Conservation (phyloP, 2,797 vertebrate genomes). For the Nannoperca obscura region DNA sequence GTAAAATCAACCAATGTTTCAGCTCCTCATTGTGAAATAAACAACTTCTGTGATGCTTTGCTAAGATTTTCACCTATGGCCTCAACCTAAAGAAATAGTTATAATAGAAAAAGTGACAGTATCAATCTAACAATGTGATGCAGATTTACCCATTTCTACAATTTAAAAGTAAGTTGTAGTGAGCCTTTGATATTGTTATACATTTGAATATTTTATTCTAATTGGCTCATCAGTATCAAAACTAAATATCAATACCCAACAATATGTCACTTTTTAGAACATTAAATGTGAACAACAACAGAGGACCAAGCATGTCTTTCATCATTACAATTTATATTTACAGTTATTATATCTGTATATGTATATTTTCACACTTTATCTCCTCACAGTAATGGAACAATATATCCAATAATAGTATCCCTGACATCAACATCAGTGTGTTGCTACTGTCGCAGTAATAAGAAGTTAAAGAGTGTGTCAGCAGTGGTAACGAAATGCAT, state of each 20-base stretch:
- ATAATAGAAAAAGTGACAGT: not conserved
- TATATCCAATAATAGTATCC: conserved; percentile 20
- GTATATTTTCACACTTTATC: conserved; percentile 22
- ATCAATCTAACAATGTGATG: not conserved
- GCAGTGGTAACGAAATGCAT: conserved; percentile 44
- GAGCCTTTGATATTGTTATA: not conserved
- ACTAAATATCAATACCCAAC: not conserved
- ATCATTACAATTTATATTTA: not conserved
- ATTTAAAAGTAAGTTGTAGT: not conserved
- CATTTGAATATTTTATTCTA: not conserved
- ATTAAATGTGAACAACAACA: not conserved
- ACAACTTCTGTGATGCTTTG: conserved; percentile 41
- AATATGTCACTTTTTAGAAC: conserved; percentile 3
- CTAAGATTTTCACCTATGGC: conserved; percentile 7
- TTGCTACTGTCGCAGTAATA: conserved; percentile 10
- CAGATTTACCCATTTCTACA: not conserved
- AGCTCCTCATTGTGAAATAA: conserved; percentile 45
- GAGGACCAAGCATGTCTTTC: conserved; percentile 7
- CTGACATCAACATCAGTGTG: conserved; percentile 7
- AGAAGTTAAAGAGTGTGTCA: conserved; percentile 28
- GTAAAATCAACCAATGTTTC: conserved; percentile 46
- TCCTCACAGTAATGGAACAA: conserved; percentile 17
- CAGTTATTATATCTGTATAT: not conserved
- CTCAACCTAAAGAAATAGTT: not conserved
- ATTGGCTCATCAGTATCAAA: not conserved